Evolutionary conservation across 2,797 vertebrate genomes (phyloP), one percentile per base, ranked within the genome.

Genomic region (Rhinophrynus dorsalis): DNA sequence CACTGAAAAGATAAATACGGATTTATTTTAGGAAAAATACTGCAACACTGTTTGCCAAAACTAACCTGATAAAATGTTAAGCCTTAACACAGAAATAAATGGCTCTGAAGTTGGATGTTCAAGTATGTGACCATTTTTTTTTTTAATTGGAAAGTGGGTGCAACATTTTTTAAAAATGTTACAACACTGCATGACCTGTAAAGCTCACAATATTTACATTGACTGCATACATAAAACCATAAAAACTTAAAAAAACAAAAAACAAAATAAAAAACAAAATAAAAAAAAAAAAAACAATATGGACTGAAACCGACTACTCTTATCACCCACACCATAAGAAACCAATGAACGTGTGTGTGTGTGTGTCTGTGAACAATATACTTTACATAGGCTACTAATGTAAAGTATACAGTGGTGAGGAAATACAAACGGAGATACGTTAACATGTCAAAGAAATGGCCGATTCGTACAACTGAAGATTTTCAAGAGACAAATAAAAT

Each of bases 151-250:
- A 95, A 98, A 92, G 93, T 94, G 85, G 92, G 94, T 95, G 95
- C 92, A 96, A 96, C 94, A 94, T 96, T 94, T 96, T 85, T 83
- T 91, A 90, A 89, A 90, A 96, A 95, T 96, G 94, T 97, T 91
- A 92, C 92, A 94, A 90, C 92, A 94, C 94, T 88, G 92, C 88
- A 94, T 92, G 92, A 94, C 92, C 93, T 97, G 92, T 92, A 93
- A 94, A 86, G 91, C 92, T 94, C 91, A 96, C 92, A 93, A 93
- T 95, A 97, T 96, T 95, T 95, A 96, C 93, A 97, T 89, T 82
- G 87, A 94, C 86, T 90, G 91, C 91, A 92, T 92, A 95, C 92
- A 94, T 72, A 84, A 95, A 94, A 93, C 85, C 87, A 89, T 82
- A 80, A 79, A 78, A 88, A 84, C 82, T 83, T 77, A 78, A 78